Conservation (phyloP, 2,797 vertebrate genomes). For the Gouania willdenowi region DNA sequence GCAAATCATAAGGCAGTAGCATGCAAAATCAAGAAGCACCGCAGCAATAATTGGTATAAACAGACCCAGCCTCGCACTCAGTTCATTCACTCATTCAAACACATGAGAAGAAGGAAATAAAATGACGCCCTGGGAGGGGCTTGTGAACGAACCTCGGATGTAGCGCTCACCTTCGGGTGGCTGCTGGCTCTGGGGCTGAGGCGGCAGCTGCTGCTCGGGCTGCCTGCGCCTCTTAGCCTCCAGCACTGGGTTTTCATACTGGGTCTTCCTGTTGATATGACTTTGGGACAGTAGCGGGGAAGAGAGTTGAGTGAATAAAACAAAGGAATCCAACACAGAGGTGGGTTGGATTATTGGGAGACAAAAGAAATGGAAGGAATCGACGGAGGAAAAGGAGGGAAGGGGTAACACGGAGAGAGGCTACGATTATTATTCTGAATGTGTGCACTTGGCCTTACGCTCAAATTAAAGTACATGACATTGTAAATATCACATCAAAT, state of each 20-base stretch:
- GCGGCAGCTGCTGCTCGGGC: constrained; percentile 83
- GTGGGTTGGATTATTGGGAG: too few relatives aligned
- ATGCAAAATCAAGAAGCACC: constrained; percentile 28
- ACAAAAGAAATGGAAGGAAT: too few relatives aligned
- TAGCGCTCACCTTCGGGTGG: constrained; percentile 81
- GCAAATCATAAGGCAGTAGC: constrained; percentile 69
- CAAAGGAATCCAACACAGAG: too few relatives aligned
- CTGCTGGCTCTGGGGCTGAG: constrained; percentile 79
- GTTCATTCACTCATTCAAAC: constrained; percentile 9
- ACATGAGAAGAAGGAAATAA: constrained; percentile 63
- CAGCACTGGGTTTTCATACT: constrained; percentile 95
- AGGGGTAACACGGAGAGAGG: constrained; percentile 24
- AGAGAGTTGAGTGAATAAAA: too few relatives aligned
- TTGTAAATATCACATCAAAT: constrained; percentile 15
- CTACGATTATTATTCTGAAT: constrained; percentile 40
- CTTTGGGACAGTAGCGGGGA: constrained; percentile 57
- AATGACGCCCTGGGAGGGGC: constrained; percentile 63
- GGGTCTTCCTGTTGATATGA: constrained; percentile 99
- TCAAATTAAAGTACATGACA: neutral
- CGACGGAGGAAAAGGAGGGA: constrained; percentile 1
- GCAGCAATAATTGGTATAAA: constrained; percentile 26
- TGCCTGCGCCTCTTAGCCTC: constrained; percentile 97
- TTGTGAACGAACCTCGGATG: constrained; percentile 68
- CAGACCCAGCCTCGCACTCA: neutral
- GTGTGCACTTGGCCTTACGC: neutral